Percentiles rank a stretch among this genome's conserved stretches.
Evolutionary conservation across 2,888 invertebrate species (phyloP).

Genomic region (Perizoma affinitatum): DNA sequence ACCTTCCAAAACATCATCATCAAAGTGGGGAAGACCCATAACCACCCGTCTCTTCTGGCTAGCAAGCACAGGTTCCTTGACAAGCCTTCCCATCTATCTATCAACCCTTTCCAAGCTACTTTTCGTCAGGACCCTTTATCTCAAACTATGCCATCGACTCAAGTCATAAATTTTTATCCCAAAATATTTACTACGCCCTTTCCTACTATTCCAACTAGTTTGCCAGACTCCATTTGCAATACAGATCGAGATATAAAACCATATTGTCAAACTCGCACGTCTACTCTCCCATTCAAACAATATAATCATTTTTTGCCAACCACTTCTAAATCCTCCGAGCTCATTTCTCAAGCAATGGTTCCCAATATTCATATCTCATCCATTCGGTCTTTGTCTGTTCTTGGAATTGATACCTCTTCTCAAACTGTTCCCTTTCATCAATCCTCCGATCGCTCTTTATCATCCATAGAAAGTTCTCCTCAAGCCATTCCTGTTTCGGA

Average conservation of each 20-base stretch:
- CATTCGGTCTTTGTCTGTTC: not conserved
- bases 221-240: not conserved
- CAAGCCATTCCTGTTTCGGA: not conserved
- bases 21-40: conserved; percentile 1
- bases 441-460: not conserved
- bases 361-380: not conserved
- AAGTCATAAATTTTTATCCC: not conserved
- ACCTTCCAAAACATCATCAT: conserved; percentile 32
- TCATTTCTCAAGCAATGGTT: not conserved
- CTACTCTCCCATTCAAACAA: not conserved
- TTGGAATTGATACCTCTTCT: not conserved
- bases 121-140: too few relatives aligned
- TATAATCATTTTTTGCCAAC: not conserved
- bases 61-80: conserved; percentile 3
- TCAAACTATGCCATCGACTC: not conserved
- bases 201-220: not conserved
- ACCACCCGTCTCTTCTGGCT: conserved; percentile 13
- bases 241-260: not conserved
- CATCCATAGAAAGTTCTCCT: not conserved
- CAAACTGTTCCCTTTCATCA: not conserved
- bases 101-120: not conserved
- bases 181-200: not conserved
- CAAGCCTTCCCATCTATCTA: not conserved
- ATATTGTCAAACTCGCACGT: not conserved
- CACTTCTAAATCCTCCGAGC: not conserved